Conservation (phyloP, 2,113 vertebrate species). For the Recurvirostra avosetta region DNA sequence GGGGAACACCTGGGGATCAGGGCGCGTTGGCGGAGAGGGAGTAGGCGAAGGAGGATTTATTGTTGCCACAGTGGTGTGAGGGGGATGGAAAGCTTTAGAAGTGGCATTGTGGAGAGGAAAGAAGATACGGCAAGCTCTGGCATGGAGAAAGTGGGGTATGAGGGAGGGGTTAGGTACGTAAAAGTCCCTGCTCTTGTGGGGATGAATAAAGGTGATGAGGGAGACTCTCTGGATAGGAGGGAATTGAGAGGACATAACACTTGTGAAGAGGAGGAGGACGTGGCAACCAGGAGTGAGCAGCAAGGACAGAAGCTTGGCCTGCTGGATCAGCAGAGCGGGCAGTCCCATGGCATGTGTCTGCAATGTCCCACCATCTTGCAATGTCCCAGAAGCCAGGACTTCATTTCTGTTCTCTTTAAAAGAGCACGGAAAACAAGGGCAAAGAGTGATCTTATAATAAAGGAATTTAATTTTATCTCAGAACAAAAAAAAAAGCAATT, state of each 20-base stretch:
- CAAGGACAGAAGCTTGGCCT: background rate
- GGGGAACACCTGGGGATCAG: background rate
- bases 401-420: background rate
- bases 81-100: background rate
- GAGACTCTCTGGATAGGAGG: background rate
- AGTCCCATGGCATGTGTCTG: fast-evolving
- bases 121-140: background rate
- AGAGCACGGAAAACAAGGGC: background rate
- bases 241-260: background rate
- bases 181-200: background rate
- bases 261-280: background rate
- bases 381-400: background rate
- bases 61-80: background rate
- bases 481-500: background rate
- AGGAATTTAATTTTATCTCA: slow-evolving; percentile 18
- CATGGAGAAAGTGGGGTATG: background rate
- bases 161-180: background rate
- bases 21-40: background rate
- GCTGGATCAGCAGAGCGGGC: fast-evolving
- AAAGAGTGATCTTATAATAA: background rate
- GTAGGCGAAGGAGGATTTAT: background rate
- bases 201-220: background rate
- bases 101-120: background rate
- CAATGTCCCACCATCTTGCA: background rate
- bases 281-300: background rate